Conservation (phyloP, 2,888 invertebrate species). For the Scotopteryx bipunctaria region DNA sequence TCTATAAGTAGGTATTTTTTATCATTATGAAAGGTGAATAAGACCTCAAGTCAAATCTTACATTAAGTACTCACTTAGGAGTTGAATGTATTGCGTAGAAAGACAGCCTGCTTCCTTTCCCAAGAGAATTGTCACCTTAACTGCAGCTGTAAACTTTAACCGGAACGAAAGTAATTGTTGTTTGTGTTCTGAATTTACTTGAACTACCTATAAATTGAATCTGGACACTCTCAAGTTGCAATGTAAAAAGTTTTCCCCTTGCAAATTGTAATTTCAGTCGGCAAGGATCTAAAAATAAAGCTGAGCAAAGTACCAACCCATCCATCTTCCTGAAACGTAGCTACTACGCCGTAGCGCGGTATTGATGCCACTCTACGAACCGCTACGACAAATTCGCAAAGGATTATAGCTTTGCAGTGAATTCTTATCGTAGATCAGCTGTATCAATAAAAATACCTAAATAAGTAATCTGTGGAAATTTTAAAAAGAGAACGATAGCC, state of each 20-base stretch:
- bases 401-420: constrained; percentile 9
- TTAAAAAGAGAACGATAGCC: constrained; percentile 54
- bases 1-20: too few relatives aligned
- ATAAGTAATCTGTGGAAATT: constrained; percentile 61
- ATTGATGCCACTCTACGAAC: constrained; percentile 43
- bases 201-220: too few relatives aligned
- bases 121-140: not conserved
- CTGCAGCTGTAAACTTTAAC: not conserved
- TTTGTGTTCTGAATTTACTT: too few relatives aligned
- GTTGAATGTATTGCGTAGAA: too few relatives aligned
- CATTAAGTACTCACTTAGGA: too few relatives aligned
- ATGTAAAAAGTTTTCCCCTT: too few relatives aligned
- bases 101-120: not conserved
- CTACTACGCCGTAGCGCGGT: constrained; percentile 56
- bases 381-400: constrained; percentile 17
- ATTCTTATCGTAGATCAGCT: constrained; percentile 30
- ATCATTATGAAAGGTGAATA: too few relatives aligned
- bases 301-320: constrained; percentile 12
- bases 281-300: constrained; percentile 32
- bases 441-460: constrained; percentile 26
- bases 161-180: not conserved
- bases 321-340: constrained; percentile 28
- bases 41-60: too few relatives aligned
- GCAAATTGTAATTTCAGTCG: constrained; percentile 9
- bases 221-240: too few relatives aligned